Evolutionary conservation across 1,140 invertebrate species (phyloP).

Genomic region (Melitaea cinxia): DNA sequence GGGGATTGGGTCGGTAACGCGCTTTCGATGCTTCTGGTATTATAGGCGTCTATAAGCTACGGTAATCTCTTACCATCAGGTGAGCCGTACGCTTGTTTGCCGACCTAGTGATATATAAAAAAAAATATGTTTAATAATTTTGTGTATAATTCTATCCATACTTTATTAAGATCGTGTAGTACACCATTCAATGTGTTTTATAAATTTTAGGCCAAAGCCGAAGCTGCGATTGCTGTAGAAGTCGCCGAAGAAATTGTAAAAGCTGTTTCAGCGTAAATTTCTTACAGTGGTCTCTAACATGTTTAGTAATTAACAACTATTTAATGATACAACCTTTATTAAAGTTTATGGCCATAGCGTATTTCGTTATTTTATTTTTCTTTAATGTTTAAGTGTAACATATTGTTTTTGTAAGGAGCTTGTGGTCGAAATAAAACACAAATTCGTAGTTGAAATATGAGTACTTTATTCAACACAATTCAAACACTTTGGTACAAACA

Average conservation of each 20-base stretch:
- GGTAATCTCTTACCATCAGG: too few relatives aligned
- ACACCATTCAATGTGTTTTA: too few relatives aligned
- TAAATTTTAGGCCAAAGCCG: slow-evolving; percentile 88
- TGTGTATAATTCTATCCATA: too few relatives aligned
- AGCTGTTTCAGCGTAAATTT: slow-evolving; percentile 83
- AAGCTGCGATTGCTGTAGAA: slow-evolving; percentile 97
- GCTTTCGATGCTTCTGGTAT: too few relatives aligned
- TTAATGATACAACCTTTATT: slow-evolving; percentile 50
- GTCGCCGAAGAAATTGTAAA: slow-evolving; percentile 96
- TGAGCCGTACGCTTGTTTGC: too few relatives aligned
- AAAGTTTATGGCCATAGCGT: slow-evolving; percentile 47
- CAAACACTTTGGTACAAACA: slow-evolving; percentile 82
- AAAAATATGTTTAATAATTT: too few relatives aligned
- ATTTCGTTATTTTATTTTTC: slow-evolving; percentile 35
- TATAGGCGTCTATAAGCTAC: too few relatives aligned
- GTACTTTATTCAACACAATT: slow-evolving; percentile 80
- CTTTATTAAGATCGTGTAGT: too few relatives aligned
- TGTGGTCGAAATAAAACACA: slow-evolving; percentile 58
- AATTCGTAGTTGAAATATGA: slow-evolving; percentile 72
- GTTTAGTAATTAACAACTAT: slow-evolving; percentile 55
- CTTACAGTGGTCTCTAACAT: slow-evolving; percentile 31
- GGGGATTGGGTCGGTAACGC: too few relatives aligned
- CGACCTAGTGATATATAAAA: too few relatives aligned
- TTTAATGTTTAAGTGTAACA: background rate
- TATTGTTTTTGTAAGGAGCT: slow-evolving; percentile 19